Evolutionary conservation across 2,888 invertebrate species (phyloP).

Genomic region (Melipona beecheii): DNA sequence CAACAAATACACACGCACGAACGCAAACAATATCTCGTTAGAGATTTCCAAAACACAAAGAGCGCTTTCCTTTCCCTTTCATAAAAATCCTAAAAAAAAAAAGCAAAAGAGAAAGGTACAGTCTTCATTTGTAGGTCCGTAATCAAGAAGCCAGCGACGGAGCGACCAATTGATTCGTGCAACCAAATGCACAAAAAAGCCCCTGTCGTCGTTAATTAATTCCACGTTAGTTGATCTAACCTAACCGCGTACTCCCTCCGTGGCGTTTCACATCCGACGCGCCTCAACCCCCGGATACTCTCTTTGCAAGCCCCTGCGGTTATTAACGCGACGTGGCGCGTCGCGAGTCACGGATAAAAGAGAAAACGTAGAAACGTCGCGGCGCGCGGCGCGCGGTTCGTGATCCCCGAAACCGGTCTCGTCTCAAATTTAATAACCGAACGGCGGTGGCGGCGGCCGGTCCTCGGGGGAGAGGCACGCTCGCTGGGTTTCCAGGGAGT

Average conservation of each 20-base stretch:
- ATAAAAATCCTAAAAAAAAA: no score
- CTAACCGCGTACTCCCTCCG: neutral
- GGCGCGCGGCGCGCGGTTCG: constrained; percentile 1
- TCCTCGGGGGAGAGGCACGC: neutral
- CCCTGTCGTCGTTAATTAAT: constrained; percentile 7
- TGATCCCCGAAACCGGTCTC: constrained; percentile 36
- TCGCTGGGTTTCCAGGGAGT: neutral
- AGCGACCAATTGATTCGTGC: neutral
- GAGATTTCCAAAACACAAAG: no score
- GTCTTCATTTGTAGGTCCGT: neutral
- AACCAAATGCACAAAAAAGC: neutral
- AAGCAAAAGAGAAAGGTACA: neutral
- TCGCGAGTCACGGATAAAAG: neutral
- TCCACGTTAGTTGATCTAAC: neutral
- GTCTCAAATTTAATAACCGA: constrained; percentile 47
- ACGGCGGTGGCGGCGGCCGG: constrained; percentile 4
- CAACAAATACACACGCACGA: no score
- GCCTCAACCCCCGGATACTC: neutral
- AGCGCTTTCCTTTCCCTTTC: no score
- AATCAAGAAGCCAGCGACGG: neutral
- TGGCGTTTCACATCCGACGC: neutral
- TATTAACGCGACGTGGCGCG: constrained; percentile 23
- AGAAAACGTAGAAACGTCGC: constrained; percentile 14
- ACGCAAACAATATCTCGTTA: no score
- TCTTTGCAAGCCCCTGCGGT: neutral